These are phyloP conservation scores for Tipula lateralis DNA, from an alignment of 2,888 invertebrate genomes.

Conservation along the genomic window DNA sequence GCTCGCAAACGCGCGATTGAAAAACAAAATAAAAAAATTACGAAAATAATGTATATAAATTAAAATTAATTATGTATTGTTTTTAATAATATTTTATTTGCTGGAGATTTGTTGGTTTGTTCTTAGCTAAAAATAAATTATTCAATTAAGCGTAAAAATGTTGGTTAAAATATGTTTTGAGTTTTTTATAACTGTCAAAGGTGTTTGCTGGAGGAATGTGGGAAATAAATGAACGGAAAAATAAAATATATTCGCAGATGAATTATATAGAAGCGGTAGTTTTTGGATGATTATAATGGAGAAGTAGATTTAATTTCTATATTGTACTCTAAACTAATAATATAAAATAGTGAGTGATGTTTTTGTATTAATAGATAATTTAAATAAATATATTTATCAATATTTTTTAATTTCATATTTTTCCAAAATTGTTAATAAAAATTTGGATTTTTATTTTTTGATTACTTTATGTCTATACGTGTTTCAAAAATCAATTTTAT, in stretches of 20 bases:
- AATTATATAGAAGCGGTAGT: neutral
- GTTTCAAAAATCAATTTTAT: too few species aligned
- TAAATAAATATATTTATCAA: too few species aligned
- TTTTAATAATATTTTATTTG: neutral
- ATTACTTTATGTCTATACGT: too few species aligned
- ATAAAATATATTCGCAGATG: neutral
- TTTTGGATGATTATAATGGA: neutral
- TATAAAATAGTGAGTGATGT: too few species aligned
- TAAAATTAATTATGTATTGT: slow-evolving; percentile 24
- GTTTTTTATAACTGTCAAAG: slow-evolving; percentile 5
- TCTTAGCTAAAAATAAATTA: slow-evolving; percentile 5
- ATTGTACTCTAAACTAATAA: too few species aligned
- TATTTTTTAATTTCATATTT: too few species aligned
- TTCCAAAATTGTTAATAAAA: too few species aligned
- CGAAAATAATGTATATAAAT: neutral
- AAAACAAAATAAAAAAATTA: neutral
- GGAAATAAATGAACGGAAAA: neutral
- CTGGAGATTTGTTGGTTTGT: neutral
- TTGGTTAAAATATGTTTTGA: neutral
- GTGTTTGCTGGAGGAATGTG: neutral
- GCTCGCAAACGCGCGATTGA: slow-evolving; percentile 6
- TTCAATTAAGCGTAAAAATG: slow-evolving; percentile 4
- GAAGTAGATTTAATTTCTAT: neutral
- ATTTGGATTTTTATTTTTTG: too few species aligned
- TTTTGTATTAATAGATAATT: too few species aligned